Base-by-base conservation (phyloP, 2,797 vertebrate genomes). In the Neomorphus geoffroyi region DNA sequence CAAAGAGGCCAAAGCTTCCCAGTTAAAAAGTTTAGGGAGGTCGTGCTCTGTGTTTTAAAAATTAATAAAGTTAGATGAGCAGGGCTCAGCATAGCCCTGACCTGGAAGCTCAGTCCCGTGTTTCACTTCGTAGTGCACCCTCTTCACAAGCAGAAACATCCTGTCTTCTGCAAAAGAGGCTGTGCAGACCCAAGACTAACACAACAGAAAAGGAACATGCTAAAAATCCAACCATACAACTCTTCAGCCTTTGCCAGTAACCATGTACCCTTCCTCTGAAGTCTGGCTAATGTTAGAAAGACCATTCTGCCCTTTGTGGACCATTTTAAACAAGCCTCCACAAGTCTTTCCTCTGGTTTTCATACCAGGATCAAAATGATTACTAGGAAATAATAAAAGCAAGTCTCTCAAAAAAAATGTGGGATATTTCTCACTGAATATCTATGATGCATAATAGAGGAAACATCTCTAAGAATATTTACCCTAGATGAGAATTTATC, bases 31-130 rank as follows among this genome's bases (percentile, higher is more conserved):
- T 45, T 2, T 9, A 39, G 32, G 10, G 22, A 78, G 3, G 24
- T 65, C 27, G 11, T 70, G 26, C 14, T 26, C 27, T 18, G 37
- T 21, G 18, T 61, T 77, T 84, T 69, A 83, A 45, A 67, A 67
- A 67, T 7, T 0, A 0, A 17, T 35, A 22, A n/a, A 50, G 61
- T 67, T 26, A 46, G 15, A 58, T 18, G 23, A 71, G 19, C 0
- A 0, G 27, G 26, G 18, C 12, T 43, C 61, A 66, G 27, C 13
- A 12, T 12, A 82, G 32, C 33, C 8, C 24, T 41, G 28, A 56
- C 10, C 27, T 51, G 35, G 50, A 57, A 66, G 24, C 26, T 53
- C 2, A 1, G 18, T 48, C 27, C 28, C 15, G 35, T 33, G 33
- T 71, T 48, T 75, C 61, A 15, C 13, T 41, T 46, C 24, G 54